Evolutionary conservation across 2,113 vertebrate genomes (phyloP).

Genomic region (Monopterus albus): DNA sequence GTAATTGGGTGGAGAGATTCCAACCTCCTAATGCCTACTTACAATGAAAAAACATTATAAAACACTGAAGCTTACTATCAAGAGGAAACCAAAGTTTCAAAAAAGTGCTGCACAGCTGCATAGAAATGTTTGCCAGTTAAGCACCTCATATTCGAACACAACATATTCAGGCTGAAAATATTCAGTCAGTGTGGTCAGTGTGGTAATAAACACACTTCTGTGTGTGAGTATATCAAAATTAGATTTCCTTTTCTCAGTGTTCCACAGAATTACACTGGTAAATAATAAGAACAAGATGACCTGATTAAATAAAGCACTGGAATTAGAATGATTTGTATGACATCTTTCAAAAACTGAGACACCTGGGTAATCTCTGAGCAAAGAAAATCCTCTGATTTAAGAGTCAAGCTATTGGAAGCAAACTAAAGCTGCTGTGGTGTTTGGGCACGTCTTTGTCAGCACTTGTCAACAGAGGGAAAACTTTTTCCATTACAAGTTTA

Average conservation of each 20-base stretch:
- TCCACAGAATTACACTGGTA: neutral
- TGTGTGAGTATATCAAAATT: neutral
- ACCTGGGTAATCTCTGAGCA: neutral
- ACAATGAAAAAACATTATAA: constrained; percentile 39
- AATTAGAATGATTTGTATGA: constrained; percentile 9
- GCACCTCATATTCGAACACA: neutral
- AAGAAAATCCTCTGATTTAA: neutral
- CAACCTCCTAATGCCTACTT: constrained; percentile 50
- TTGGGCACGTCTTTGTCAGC: neutral
- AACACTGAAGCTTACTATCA: constrained; percentile 40
- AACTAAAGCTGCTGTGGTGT: neutral
- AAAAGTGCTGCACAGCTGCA: neutral
- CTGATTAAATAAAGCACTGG: neutral
- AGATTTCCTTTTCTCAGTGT: neutral
- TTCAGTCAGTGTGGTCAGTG: too few species aligned
- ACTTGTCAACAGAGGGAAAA: constrained; percentile 39
- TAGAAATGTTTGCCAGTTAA: constrained; percentile 8
- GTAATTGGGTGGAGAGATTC: constrained; percentile 72
- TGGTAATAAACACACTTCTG: neutral
- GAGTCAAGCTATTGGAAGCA: neutral
- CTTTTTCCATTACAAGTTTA: constrained; percentile 62
- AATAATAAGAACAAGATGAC: neutral
- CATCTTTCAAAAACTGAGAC: neutral
- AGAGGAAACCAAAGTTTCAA: constrained; percentile 22
- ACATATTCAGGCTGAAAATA: constrained; percentile 6